Conservation (phyloP, 1,140 invertebrate species). For the Anastrepha ludens region DNA sequence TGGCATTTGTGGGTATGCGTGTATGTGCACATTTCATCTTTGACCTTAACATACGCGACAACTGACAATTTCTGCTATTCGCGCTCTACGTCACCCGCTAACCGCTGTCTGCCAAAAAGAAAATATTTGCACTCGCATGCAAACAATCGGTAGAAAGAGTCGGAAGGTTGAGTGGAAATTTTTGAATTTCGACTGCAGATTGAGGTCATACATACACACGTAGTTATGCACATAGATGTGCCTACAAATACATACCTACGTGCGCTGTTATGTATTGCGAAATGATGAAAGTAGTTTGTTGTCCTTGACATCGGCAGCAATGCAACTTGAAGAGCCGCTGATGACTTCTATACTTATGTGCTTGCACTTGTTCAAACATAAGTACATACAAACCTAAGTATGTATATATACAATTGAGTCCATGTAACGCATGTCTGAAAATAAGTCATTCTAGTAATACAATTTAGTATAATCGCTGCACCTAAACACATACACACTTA, state of each 20-base stretch:
- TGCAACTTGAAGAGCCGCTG: slow-evolving; percentile 12
- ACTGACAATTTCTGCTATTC: not conserved
- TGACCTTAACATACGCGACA: slow-evolving; percentile 7
- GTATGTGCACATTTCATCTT: not conserved
- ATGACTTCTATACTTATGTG: not conserved
- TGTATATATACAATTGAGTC: not conserved
- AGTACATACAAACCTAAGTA: not conserved
- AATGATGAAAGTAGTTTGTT: not conserved
- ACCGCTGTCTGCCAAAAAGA: slow-evolving; percentile 20
- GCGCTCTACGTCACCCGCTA: not conserved
- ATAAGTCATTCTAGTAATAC: not conserved
- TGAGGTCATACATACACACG: not conserved
- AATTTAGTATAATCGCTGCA: not conserved
- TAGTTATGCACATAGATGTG: not conserved
- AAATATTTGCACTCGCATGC: slow-evolving; percentile 20
- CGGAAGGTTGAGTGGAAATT: not conserved
- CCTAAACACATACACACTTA: not conserved
- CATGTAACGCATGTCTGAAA: not conserved
- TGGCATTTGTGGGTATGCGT: not conserved
- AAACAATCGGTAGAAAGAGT: not conserved
- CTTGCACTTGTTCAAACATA: not conserved
- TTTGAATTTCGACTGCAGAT: slow-evolving; percentile 25
- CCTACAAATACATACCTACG: not conserved
- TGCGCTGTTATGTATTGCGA: not conserved
- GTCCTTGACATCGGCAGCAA: slow-evolving; percentile 18